Conservation (phyloP, 2,797 vertebrate genomes). For the Carapus acus region DNA sequence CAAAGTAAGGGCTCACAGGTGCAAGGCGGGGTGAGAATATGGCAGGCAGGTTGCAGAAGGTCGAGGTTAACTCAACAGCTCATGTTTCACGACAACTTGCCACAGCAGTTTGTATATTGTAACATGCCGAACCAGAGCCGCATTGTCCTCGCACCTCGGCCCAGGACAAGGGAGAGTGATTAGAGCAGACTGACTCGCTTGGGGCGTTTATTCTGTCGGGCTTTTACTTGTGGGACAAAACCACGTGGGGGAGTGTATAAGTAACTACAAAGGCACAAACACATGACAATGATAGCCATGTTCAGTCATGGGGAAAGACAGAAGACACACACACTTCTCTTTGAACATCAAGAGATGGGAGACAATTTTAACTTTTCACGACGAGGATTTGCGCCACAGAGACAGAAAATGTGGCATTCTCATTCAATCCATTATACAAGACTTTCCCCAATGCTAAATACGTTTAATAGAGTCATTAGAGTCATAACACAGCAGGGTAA, state of each 20-base stretch:
- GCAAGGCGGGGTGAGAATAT: constrained; percentile 26
- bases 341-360: constrained; percentile 60
- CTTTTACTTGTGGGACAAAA: constrained; percentile 7
- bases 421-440: no score
- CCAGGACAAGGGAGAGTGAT: not conserved
- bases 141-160: no score
- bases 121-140: no score
- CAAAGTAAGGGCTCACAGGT: constrained; percentile 31
- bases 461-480: no score
- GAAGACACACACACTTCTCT: constrained; percentile 58
- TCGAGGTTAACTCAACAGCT: constrained; percentile 31
- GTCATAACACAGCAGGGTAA: not conserved
- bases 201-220: constrained; percentile 1
- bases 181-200: not conserved
- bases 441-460: no score
- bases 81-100: constrained; percentile 33
- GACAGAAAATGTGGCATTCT: constrained; percentile 18
- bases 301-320: constrained; percentile 41
- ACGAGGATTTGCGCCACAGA: constrained; percentile 37
- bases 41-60: constrained; percentile 10
- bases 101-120: no score
- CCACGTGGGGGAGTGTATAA: constrained; percentile 32
- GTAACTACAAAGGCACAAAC: constrained; percentile 47
- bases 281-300: constrained; percentile 48
- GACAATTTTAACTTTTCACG: constrained; percentile 45